Conservation (phyloP, 2,888 invertebrate genomes). For the Plusia festucae region DNA sequence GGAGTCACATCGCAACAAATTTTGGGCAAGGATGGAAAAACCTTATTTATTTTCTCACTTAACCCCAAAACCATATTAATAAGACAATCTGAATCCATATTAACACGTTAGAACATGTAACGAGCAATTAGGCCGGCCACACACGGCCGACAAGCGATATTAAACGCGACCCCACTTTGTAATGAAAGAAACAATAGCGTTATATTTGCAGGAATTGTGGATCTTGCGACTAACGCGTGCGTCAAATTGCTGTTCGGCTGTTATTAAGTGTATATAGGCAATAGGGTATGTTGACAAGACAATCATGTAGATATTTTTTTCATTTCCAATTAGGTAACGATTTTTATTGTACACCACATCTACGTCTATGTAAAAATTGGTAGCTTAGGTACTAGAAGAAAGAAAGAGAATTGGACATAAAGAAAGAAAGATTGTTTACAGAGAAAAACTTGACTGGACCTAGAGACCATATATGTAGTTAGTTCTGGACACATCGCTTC, state of each 20-base stretch:
- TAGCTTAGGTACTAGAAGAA: no score
- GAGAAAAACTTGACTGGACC: no score
- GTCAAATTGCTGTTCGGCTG: constrained; percentile 67
- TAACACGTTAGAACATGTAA: constrained; percentile 62
- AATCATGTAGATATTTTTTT: neutral
- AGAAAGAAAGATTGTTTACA: no score
- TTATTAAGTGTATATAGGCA: constrained; percentile 58
- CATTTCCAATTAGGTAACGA: neutral
- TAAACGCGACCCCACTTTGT: constrained; percentile 64
- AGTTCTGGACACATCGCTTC: no score
- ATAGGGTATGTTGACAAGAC: constrained; percentile 18
- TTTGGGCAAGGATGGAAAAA: neutral
- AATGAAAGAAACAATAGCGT: constrained; percentile 73
- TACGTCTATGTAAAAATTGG: no score
- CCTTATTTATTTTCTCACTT: constrained; percentile 11
- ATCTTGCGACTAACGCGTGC: constrained; percentile 71
- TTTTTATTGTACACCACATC: no score
- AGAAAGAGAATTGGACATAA: no score
- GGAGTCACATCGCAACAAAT: neutral
- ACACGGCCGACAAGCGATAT: constrained; percentile 61
- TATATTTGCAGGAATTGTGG: constrained; percentile 67
- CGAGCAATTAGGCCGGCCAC: constrained; percentile 73
- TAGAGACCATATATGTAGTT: no score
- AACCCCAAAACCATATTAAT: constrained; percentile 44
- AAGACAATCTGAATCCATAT: constrained; percentile 53